Base-by-base conservation (phyloP, 2,797 vertebrate species). In the Lagodon rhomboides region DNA sequence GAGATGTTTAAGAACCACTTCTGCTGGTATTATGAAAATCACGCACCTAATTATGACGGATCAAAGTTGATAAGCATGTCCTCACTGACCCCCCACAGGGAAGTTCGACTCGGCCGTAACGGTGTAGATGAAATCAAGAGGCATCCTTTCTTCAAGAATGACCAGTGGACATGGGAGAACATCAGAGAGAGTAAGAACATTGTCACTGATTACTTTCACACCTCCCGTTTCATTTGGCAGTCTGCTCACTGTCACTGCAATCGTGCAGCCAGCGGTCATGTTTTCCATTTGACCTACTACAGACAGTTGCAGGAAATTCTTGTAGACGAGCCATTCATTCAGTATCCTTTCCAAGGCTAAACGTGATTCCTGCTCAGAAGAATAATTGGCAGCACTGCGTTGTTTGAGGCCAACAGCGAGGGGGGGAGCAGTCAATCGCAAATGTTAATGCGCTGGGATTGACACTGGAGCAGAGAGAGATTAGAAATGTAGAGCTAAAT, bases 141-240 rank as follows among this genome's bases (percentile, higher is more conserved):
- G 7, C 98, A 99, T 85, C 95, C 96, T 44, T 99, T 99, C 94
- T 99, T 99, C 92, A 99, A 98, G 95, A 99, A 99, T 77, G 98
- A 99, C 91, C 98, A 99, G 0, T 99, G 98, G 98, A 96, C 97
- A 13, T 99, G 97, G 97, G 98, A 98, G 85, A 98, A 92, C 80
- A 98, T 99, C 79, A 93, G 98, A 94, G 98, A 99, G 17, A 97
- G 98, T 99, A 95, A 96, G 87, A 25, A 27, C 51, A 15, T 63
- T 75, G 68, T 49, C 2, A 10, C 20, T 1, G 17, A 65, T 56
- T 43, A 34, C 38, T 68, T 79, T 77, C 74, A 68, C 64, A 62
- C 61, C 64, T 82, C 73, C 27, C 8, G n/a, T 65, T 85, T 81
- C 44, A 51, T 80, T 79, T 80, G 72, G 51, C 78, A 44, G 63